Evolutionary conservation across 1,140 invertebrate species (phyloP).

Genomic region (Drosophila sturtevanti): DNA sequence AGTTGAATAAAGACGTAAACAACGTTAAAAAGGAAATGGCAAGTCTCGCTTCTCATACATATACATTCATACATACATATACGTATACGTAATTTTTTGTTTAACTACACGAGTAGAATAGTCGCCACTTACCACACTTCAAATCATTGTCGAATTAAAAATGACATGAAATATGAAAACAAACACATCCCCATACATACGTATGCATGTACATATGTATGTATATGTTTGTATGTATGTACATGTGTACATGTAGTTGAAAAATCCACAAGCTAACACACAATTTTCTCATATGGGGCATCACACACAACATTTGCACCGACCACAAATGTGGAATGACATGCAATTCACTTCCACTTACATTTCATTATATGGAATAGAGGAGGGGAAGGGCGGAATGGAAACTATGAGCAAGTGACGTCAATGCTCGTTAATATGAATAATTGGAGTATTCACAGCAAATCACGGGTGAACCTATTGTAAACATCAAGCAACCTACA

Average conservation of each 20-base stretch:
- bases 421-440: slow-evolving; percentile 26
- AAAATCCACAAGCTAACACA: slow-evolving; percentile 32
- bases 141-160: slow-evolving; percentile 17
- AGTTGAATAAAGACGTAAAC: neutral
- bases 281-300: slow-evolving; percentile 24
- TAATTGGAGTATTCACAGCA: slow-evolving; percentile 33
- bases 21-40: neutral
- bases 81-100: no score
- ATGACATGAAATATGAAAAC: slow-evolving; percentile 9
- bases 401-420: slow-evolving; percentile 6
- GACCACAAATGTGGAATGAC: slow-evolving; percentile 3
- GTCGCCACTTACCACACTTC: neutral
- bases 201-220: neutral
- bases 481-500: neutral
- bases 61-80: no score
- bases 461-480: slow-evolving; percentile 7
- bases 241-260: neutral
- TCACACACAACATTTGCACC: slow-evolving; percentile 17
- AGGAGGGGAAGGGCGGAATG: neutral
- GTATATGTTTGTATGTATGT: no score
- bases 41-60: neutral
- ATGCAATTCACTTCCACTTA: slow-evolving; percentile 1
- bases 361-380: neutral
- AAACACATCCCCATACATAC: no score
- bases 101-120: no score